Percentiles rank a stretch among this genome's conserved stretches.
These are phyloP conservation scores for Anguilla pacifica DNA, from an alignment of 2,797 vertebrate species.

Conservation along the genomic window DNA sequence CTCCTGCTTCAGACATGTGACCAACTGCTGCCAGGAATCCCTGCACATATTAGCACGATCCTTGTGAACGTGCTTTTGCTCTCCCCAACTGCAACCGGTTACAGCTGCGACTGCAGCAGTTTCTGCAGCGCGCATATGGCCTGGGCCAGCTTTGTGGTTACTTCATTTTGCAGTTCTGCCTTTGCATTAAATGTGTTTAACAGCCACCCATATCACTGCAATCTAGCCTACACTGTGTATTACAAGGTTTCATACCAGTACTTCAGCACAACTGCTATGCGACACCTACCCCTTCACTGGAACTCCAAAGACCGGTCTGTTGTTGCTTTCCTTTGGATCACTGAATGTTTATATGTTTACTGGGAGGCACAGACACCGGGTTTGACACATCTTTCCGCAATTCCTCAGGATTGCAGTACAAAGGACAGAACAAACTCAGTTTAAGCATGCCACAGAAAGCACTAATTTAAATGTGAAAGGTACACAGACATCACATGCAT, in stretches of 20 bases:
- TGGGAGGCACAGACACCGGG: background rate
- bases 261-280: background rate
- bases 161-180: background rate
- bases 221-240: background rate
- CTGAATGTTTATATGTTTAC: background rate
- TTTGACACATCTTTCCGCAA: conserved; percentile 13
- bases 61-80: background rate
- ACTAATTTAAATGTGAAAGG: conserved; percentile 11
- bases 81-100: background rate
- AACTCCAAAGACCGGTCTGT: background rate
- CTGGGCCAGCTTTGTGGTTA: conserved; percentile 4
- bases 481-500: background rate
- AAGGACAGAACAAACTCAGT: background rate
- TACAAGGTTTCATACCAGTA: background rate
- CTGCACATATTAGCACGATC: background rate
- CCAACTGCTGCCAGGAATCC: background rate
- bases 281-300: background rate
- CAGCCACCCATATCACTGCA: background rate
- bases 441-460: conserved; percentile 13
- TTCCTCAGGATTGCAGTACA: conserved; percentile 10
- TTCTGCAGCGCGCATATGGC: background rate
- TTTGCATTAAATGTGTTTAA: background rate
- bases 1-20: background rate
- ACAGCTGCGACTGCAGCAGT: background rate
- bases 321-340: background rate